phyloP scores from a whole-genome alignment of 2,113 vertebrate species.

The Pygoscelis adeliae region DNA sequence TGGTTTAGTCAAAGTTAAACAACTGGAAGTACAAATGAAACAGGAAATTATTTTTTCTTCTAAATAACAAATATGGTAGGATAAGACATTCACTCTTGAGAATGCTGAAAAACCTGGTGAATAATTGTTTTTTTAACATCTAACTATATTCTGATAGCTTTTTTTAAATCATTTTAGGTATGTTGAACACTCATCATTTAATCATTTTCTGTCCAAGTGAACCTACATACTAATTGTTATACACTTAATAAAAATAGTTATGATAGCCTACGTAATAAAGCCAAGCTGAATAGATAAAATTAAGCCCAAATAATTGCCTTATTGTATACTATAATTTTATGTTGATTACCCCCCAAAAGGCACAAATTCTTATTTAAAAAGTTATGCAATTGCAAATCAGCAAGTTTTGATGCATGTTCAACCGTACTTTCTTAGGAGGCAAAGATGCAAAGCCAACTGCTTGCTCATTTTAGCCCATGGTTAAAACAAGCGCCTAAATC shows the following conservation, averaged over 20 bases:
- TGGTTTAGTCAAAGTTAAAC: not conserved
- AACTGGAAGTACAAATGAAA: not conserved
- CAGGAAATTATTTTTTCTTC: not conserved
- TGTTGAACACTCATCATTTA: not conserved
- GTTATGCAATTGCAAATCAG: not conserved
- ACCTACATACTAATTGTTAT: not conserved
- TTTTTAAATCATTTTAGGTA: not conserved
- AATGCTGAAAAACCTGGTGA: not conserved
- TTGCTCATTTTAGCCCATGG: not conserved
- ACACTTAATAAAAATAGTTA: not conserved
- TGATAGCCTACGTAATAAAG: not conserved
- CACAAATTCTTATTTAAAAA: not conserved
- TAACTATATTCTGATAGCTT: not conserved
- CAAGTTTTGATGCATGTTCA: not conserved
- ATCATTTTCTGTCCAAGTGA: not conserved
- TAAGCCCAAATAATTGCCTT: not conserved
- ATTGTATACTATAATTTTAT: not conserved
- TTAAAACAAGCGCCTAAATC: not conserved
- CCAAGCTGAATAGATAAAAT: not conserved
- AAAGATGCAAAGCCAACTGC: not conserved
- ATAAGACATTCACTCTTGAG: not conserved
- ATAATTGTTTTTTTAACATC: not conserved
- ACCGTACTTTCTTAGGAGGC: not conserved
- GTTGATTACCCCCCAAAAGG: not conserved
- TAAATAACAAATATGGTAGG: not conserved